Evolutionary conservation across 1,140 invertebrate species (phyloP), one percentile per base, ranked within the genome.

Genomic region (Bactericera cockerelli): DNA sequence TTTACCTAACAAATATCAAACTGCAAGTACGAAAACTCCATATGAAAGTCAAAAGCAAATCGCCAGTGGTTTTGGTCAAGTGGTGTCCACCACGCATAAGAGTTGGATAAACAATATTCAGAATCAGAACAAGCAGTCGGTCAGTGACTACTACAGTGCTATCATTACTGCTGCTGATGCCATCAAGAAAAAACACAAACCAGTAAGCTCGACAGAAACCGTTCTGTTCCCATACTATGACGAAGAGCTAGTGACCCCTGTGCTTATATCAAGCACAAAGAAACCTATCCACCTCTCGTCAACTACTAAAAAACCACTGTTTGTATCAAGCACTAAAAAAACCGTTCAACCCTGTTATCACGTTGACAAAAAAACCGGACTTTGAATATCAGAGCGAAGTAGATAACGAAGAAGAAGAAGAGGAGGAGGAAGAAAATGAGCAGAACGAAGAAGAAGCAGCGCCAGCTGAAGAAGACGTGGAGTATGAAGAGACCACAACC

Each of bases 321-420:
- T 49, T n/a, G 4, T 8, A 19, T 19, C 42, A 4, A 49, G 42
- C 42, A 49, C 42, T 4, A 49, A 49, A n/a, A n/a, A 49, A 49
- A 49, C 42, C 42, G n/a, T 49, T 49, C 42, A 49, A n/a, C n/a
- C 42, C 42, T n/a, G 19, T 49, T n/a, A 49, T 49, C 6, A 49
- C 42, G 19, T n/a, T 49, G 3, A 49, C 42, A 6, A 49, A 49
- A n/a, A 49, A 49, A 49, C 42, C 42, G 42, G 42, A 19, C 22
- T 49, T 6, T 8, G 4, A 49, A 49, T 49, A 49, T 49, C 42
- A 49, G 19, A 49, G 8, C 6, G n/a, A 16, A 49, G 42, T 19
- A 8, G 22, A 19, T 10, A 3, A 4, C n/a, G 42, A 49, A n/a
- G 42, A 49, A 6, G 42, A 49, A 6, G 22, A 49, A 19, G 42